Evolutionary conservation across 2,888 invertebrate species (phyloP).

Genomic region (Crioceris asparagi): DNA sequence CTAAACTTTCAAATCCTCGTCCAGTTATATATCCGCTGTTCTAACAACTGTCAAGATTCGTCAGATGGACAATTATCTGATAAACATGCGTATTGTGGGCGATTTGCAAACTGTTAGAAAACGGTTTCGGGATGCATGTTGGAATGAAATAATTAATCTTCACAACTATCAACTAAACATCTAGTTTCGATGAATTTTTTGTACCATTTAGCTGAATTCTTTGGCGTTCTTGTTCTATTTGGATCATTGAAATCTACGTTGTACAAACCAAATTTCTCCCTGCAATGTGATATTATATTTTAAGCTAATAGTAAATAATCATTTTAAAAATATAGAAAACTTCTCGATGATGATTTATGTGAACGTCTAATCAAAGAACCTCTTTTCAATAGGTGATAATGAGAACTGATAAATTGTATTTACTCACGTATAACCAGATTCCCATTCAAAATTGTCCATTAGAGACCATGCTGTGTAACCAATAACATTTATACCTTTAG

Average conservation of each 20-base stretch:
- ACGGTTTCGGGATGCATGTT: too few species aligned
- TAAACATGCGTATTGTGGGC: too few species aligned
- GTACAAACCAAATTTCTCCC: constrained; percentile 57
- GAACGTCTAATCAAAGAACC: too few species aligned
- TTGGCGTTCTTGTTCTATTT: constrained; percentile 49
- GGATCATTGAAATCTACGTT: constrained; percentile 54
- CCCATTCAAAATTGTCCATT: constrained; percentile 40
- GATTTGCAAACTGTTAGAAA: too few species aligned
- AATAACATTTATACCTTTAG: constrained; percentile 24
- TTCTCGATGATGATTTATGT: too few species aligned
- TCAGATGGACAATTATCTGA: too few species aligned
- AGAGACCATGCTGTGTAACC: constrained; percentile 23
- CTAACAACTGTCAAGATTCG: too few species aligned
- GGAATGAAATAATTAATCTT: constrained; percentile 4
- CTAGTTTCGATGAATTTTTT: constrained; percentile 41
- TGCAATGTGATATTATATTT: constrained; percentile 31
- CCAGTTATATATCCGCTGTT: too few species aligned
- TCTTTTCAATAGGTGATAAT: too few species aligned
- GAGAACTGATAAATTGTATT: too few species aligned
- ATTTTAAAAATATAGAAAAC: not conserved
- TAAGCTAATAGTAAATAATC: not conserved
- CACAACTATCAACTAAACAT: constrained; percentile 17
- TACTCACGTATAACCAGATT: constrained; percentile 32
- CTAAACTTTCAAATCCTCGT: too few species aligned
- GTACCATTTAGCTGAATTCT: constrained; percentile 50